Base-by-base conservation (phyloP, 35 echinoderm and acorn worm genomes). In the Heliocidaris erythrogramma region DNA sequence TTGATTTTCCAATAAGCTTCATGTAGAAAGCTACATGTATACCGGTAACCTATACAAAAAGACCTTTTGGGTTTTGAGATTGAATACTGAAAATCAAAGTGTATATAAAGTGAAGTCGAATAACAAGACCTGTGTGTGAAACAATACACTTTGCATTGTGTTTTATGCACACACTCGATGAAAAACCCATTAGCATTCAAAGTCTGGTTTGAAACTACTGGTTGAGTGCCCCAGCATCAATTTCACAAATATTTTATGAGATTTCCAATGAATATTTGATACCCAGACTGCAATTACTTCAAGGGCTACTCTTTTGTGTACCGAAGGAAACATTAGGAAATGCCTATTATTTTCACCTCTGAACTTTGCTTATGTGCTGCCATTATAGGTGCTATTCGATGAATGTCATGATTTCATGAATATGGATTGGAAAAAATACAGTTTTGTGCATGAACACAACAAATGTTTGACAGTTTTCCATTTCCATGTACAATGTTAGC, bases 221-320 rank as follows among this genome's bases (percentile, higher is more conserved):
- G 21, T 78, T 78, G 65, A 78, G 65, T 78, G 27, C 21, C 65
- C 27, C 65, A 27, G 65, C 27, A 78, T 78, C 65, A 78, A 78
- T 78, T 78, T 78, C 65, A 78, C 65, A 78, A 78, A 78, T 78
- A 78, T 78, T 78, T 78, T 78, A 78, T 78, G 65, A 78, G 65
- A 78, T 27, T 78, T 78, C 65, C n/a, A 18, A 18, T 78, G 65
- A 78, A 78, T 78, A 78, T 78, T 78, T 78, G 65, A 78, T 78
- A 78, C 14, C 65, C 27, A n/a, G 4, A 78, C 65, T 78, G 65
- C 17, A 78, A 78, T 78, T 78, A 78, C 21, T 27, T 18, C 65
- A 5, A 7, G 65, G 65, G n/a, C 18, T 78, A 7, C 65, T 78
- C 65, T 78, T 27, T 78, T 78, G 65, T 78, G 65, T 78, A 56